phyloP scores from a whole-genome alignment of 2,888 invertebrate genomes.

The Zonitis immaculata region DNA sequence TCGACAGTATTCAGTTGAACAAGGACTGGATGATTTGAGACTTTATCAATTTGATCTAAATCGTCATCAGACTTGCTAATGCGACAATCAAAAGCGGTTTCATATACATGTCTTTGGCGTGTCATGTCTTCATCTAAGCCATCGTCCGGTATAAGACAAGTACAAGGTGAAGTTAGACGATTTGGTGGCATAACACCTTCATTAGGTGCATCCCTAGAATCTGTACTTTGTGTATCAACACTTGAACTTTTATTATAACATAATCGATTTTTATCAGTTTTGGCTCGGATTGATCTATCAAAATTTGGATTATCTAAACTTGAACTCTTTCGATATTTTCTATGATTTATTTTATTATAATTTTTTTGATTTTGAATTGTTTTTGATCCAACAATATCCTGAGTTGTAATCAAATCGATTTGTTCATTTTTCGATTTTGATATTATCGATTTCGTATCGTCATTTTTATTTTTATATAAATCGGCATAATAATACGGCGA shows the following conservation, averaged over 20 bases:
- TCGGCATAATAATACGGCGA: slow-evolving; percentile 83
- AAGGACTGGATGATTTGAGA: slow-evolving; percentile 74
- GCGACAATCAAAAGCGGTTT: slow-evolving; percentile 86
- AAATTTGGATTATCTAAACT: slow-evolving; percentile 37
- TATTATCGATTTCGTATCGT: slow-evolving; percentile 23
- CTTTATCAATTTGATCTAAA: slow-evolving; percentile 74
- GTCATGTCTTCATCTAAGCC: slow-evolving; percentile 59
- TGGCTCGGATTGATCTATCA: slow-evolving; percentile 41
- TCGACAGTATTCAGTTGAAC: slow-evolving; percentile 53
- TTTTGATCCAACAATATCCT: slow-evolving; percentile 24
- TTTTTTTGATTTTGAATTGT: slow-evolving; percentile 24
- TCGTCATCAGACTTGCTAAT: slow-evolving; percentile 76
- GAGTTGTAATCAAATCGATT: slow-evolving; percentile 1
- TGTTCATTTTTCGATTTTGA: slow-evolving; percentile 2
- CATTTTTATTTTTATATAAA: slow-evolving; percentile 54
- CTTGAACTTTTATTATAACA: slow-evolving; percentile 69
- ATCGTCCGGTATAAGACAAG: slow-evolving; percentile 61
- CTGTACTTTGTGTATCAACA: slow-evolving; percentile 68
- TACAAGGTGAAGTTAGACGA: slow-evolving; percentile 65
- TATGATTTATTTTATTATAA: slow-evolving; percentile 23
- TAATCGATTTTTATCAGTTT: slow-evolving; percentile 38
- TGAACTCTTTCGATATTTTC: slow-evolving; percentile 40
- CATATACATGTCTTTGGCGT: slow-evolving; percentile 73
- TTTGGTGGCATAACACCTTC: slow-evolving; percentile 68
- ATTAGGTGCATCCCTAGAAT: slow-evolving; percentile 54